Conservation (phyloP, 2,888 invertebrate species). For the Troides helena region DNA sequence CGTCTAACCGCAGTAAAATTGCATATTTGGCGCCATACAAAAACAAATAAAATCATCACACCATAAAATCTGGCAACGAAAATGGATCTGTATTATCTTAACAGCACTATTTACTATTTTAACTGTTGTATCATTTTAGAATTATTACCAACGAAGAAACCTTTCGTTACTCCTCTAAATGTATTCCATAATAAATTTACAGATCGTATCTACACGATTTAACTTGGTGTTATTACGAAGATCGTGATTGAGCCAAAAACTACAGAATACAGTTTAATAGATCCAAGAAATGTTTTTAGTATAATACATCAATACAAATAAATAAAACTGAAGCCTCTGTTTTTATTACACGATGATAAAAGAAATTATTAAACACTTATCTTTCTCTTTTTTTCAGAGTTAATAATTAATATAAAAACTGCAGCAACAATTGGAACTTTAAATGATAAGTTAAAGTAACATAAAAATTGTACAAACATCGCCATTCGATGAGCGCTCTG, state of each 20-base stretch:
- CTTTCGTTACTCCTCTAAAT: neutral
- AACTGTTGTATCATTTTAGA: neutral
- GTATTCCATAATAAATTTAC: neutral
- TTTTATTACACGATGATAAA: no score
- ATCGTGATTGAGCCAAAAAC: neutral
- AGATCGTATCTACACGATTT: neutral
- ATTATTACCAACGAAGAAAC: neutral
- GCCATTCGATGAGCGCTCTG: neutral
- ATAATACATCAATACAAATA: neutral
- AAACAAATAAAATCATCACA: conserved; percentile 17
- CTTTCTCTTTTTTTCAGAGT: no score
- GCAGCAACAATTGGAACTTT: no score
- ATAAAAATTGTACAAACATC: neutral
- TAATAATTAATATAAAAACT: no score
- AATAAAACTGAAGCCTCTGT: neutral
- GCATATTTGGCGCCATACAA: neutral
- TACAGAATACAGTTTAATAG: neutral
- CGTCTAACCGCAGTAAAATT: neutral
- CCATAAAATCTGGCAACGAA: conserved; percentile 18
- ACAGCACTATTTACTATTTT: conserved; percentile 19
- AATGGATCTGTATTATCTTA: conserved; percentile 18
- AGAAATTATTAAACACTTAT: no score
- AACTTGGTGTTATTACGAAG: neutral
- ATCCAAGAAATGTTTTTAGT: neutral
- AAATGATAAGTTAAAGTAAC: no score